Evolutionary conservation across 2,888 invertebrate species (phyloP).

Genomic region (Tetropium fuscum): DNA sequence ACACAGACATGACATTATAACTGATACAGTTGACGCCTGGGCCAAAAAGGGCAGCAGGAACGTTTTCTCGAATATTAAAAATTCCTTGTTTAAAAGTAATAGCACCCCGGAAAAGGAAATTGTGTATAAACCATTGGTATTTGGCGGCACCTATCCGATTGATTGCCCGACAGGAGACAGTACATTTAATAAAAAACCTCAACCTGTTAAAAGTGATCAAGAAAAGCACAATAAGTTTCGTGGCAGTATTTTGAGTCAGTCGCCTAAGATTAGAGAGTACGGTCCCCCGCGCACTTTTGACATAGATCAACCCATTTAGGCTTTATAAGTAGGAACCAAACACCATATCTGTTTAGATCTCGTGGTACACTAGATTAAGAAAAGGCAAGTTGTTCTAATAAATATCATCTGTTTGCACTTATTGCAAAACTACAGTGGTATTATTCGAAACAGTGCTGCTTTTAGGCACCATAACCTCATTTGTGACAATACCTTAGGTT

Average conservation of each 20-base stretch:
- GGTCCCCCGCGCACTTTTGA: constrained; percentile 70
- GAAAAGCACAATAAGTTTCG: constrained; percentile 24
- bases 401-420: too few species aligned
- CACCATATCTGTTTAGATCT: constrained; percentile 9
- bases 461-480: too few species aligned
- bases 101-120: constrained; percentile 55
- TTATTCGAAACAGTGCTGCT: too few species aligned
- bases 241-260: constrained; percentile 28
- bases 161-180: constrained; percentile 72
- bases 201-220: constrained; percentile 18
- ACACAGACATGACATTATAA: constrained; percentile 69
- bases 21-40: constrained; percentile 75
- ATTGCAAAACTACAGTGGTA: too few species aligned
- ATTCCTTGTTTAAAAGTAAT: constrained; percentile 59
- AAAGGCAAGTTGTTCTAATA: background rate
- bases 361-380: constrained; percentile 15
- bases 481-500: too few species aligned
- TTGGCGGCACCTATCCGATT: constrained; percentile 90
- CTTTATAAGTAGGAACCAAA: constrained; percentile 10
- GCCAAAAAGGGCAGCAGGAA: constrained; percentile 62
- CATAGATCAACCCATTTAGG: constrained; percentile 69
- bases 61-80: constrained; percentile 60
- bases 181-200: constrained; percentile 30
- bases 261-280: constrained; percentile 60
- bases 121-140: constrained; percentile 76